phyloP scores from a whole-genome alignment of 1,140 invertebrate species.

The Aphelinus atriplicis region DNA sequence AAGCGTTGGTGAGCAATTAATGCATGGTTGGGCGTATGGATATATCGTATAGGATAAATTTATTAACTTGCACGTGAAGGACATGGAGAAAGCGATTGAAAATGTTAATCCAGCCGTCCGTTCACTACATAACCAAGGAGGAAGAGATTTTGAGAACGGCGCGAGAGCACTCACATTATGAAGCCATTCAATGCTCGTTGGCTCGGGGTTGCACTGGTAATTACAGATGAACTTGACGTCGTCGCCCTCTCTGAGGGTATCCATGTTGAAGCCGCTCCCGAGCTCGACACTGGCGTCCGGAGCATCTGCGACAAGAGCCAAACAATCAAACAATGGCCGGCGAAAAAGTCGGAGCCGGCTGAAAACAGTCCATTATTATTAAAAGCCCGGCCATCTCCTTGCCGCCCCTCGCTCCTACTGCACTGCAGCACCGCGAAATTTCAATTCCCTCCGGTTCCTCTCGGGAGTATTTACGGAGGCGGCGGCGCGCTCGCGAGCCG shows the following conservation, averaged over 20 bases:
- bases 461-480: too few species aligned
- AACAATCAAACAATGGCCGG: neutral
- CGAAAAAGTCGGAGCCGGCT: too few species aligned
- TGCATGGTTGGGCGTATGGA: too few species aligned
- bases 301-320: constrained; percentile 52
- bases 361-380: too few species aligned
- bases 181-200: constrained; percentile 68
- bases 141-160: neutral
- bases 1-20: too few species aligned
- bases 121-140: neutral
- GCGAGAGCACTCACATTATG: constrained; percentile 67
- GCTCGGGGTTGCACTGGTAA: constrained; percentile 67
- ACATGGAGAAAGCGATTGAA: neutral
- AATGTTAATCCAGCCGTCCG: neutral
- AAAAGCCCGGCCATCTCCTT: too few species aligned
- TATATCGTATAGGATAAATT: too few species aligned
- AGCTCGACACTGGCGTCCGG: constrained; percentile 57
- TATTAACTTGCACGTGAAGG: neutral
- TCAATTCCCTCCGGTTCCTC: too few species aligned
- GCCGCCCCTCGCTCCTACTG: too few species aligned
- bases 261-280: constrained; percentile 57
- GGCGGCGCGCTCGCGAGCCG: too few species aligned
- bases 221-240: constrained; percentile 70
- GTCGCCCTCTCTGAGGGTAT: constrained; percentile 68
- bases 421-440: too few species aligned